Base-by-base conservation (phyloP, 1,140 invertebrate species). In the Drosophila willistoni region DNA sequence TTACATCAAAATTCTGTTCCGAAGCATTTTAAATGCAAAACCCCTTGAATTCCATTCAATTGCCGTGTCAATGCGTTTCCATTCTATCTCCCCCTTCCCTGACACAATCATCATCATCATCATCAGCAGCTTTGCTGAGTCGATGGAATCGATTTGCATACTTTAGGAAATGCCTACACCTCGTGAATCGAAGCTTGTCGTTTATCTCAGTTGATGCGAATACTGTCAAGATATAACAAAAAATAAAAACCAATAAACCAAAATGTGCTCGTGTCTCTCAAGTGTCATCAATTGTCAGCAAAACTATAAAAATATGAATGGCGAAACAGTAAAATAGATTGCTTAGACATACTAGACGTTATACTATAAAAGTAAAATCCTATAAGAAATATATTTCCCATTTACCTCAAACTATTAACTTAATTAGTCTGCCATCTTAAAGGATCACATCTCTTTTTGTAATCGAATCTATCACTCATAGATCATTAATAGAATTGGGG, bases 141-240 rank as follows among this genome's bases (percentile, higher is more conserved):
- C 64, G 68, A 65, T 73, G 73, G 77, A 86, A 87, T 83, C 83
- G 83, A 83, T 86, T 86, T 86, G 77, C 83, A 86, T 86, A 86
- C 65, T 87, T 72, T 80, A 77, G 70, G 72, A 77, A 87, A 82
- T 74, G 83, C 83, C 83, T 87, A 83, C 73, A 22, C 12, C 17
- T 75, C n/a, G 2, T 19, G 44, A 7, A 17, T 47, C 14, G 14
- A 14, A 14, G 44, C 44, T 47, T 47, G 44, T n/a, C 42, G 44
- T 74, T 62, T 62, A 5, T 39, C 12, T 17, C 19, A 63, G 39
- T 63, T 36, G 65, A 54, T 61, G 47, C 6, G 56, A 57, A 79
- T 79, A 79, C 68, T 76, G 65, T 41, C 57, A 64, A 47, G 47
- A 47, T 67, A 64, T 29, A 60, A 33, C 7, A 12, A 66, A 68